These are phyloP conservation scores for Eubucco bourcierii DNA, from an alignment of 2,113 vertebrate species.

Conservation along the genomic window DNA sequence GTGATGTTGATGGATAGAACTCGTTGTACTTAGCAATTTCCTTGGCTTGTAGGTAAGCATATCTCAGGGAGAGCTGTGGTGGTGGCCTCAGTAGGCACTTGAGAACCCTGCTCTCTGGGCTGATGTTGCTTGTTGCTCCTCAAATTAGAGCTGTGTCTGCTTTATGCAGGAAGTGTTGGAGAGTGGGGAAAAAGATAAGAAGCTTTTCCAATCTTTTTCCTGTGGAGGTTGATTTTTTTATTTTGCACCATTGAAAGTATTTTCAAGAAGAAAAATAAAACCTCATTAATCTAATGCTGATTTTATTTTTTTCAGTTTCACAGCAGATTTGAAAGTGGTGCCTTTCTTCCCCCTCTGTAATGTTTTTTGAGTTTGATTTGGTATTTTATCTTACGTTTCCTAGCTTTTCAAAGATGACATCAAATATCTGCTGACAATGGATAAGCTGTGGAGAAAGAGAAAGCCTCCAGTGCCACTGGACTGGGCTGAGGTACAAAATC, in stretches of 20 bases:
- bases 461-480: slow-evolving; percentile 93
- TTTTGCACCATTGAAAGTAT: neutral
- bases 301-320: neutral
- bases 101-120: neutral
- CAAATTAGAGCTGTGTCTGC: neutral
- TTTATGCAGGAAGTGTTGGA: neutral
- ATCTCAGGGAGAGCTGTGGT: neutral
- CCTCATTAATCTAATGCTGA: neutral
- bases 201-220: neutral
- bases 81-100: neutral
- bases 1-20: neutral
- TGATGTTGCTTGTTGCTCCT: neutral
- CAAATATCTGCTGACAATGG: slow-evolving; percentile 95
- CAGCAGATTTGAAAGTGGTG: neutral
- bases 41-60: neutral
- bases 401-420: slow-evolving; percentile 99
- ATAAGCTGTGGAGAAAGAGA: slow-evolving; percentile 97
- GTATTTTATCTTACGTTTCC: neutral
- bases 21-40: neutral
- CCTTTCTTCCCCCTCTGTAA: neutral
- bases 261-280: neutral
- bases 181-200: neutral
- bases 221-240: neutral
- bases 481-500: slow-evolving; percentile 87
- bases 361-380: neutral